phyloP scores from a whole-genome alignment of 2,888 invertebrate species.

The Hedya salicella region DNA sequence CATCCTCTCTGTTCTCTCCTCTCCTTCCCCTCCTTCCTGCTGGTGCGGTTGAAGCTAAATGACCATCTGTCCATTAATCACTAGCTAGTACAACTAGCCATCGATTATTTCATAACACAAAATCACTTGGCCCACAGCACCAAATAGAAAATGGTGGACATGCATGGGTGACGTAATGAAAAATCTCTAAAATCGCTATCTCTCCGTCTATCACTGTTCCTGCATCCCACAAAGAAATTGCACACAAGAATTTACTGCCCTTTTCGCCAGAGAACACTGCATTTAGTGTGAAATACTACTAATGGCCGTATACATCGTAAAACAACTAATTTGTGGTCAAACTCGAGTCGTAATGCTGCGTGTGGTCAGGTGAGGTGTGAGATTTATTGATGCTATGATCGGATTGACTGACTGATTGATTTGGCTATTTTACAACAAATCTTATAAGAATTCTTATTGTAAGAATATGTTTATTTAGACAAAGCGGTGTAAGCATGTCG shows the following conservation, averaged over 20 bases:
- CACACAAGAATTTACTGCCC: conserved; percentile 44
- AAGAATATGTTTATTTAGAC: conserved; percentile 25
- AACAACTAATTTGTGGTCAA: conserved; percentile 36
- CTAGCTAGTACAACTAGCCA: no score
- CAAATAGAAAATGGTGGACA: no score
- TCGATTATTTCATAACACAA: no score
- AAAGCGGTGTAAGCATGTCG: conserved; percentile 23
- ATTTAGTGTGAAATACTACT: conserved; percentile 37
- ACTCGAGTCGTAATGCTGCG: conserved; percentile 26
- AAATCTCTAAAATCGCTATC: conserved; percentile 13
- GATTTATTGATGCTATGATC: conserved; percentile 35
- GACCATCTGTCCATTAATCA: no score
- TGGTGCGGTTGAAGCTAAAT: no score
- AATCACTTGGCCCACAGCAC: no score
- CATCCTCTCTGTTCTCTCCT: no score
- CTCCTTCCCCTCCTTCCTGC: no score
- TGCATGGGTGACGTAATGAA: neutral
- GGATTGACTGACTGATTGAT: conserved; percentile 28
- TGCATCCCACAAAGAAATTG: conserved; percentile 45
- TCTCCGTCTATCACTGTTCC: conserved; percentile 35
- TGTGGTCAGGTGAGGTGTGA: conserved; percentile 32
- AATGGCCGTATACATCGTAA: conserved; percentile 33
- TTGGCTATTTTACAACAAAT: conserved; percentile 24
- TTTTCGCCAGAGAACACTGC: conserved; percentile 41
- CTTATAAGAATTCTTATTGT: conserved; percentile 13